Evolutionary conservation across 2,888 invertebrate genomes (phyloP).

Genomic region (Epirrhoe tristata): DNA sequence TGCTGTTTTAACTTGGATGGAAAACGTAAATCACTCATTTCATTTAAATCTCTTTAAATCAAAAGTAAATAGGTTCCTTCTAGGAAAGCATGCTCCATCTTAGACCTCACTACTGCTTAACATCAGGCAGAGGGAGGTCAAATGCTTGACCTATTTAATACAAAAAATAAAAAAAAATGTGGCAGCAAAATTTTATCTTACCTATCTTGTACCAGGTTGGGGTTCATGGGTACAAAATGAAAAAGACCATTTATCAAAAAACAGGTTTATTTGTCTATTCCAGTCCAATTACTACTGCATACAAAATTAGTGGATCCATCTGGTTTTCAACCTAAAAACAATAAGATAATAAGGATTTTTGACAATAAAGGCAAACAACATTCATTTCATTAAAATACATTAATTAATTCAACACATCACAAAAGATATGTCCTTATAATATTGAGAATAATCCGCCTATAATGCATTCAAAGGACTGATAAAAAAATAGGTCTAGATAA

Average conservation of each 20-base stretch:
- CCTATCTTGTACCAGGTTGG: no score
- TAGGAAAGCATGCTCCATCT: no score
- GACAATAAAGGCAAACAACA: conserved; percentile 48
- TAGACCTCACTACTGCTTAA: no score
- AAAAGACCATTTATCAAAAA: conserved; percentile 52
- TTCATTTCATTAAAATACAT: conserved; percentile 52
- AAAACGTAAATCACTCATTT: no score
- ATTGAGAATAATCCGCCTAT: conserved; percentile 41
- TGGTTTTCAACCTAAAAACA: conserved; percentile 66
- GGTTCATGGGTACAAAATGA: neutral
- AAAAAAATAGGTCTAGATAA: conserved; percentile 9
- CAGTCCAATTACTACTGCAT: conserved; percentile 67
- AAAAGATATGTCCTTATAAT: conserved; percentile 43
- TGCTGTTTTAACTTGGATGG: no score
- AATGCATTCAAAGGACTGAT: conserved; percentile 12
- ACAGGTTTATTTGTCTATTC: conserved; percentile 65
- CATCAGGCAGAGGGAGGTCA: no score
- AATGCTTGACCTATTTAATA: no score
- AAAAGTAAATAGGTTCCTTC: no score
- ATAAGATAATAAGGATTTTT: conserved; percentile 51
- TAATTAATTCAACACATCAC: conserved; percentile 43
- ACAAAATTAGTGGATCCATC: conserved; percentile 70
- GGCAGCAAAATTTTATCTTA: no score
- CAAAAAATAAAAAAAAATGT: no score
- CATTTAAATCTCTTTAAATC: no score